Conservation (phyloP, 2,113 vertebrate genomes). For the Fregata magnificens region DNA sequence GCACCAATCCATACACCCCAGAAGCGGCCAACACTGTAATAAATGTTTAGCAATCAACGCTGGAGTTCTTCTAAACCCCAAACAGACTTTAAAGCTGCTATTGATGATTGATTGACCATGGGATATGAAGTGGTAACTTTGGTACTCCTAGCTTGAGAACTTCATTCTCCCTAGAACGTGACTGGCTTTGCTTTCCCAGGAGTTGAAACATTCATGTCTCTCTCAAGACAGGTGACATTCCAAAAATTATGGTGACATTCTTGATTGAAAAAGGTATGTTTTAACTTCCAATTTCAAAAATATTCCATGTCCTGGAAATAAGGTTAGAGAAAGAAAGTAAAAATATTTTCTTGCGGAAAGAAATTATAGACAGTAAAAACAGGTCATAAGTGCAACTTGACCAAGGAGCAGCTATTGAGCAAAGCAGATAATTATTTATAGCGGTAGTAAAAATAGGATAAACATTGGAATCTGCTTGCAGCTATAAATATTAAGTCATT, state of each 20-base stretch:
- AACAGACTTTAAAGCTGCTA: background rate
- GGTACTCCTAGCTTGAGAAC: background rate
- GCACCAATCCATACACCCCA: background rate
- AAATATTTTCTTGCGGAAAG: background rate
- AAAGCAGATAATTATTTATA: background rate
- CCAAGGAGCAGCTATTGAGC: background rate
- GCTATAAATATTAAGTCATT: constrained; percentile 5
- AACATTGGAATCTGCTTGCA: background rate
- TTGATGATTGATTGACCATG: background rate
- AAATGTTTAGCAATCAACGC: background rate
- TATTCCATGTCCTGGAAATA: background rate
- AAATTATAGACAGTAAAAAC: background rate
- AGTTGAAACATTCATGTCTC: background rate
- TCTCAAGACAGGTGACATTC: background rate
- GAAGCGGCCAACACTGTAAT: background rate
- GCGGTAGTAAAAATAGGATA: constrained; percentile 4
- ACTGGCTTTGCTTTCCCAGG: background rate
- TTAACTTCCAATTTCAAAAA: background rate
- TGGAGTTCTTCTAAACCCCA: background rate
- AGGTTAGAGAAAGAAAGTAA: background rate
- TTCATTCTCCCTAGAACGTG: background rate
- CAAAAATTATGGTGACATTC: background rate
- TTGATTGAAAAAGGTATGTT: background rate
- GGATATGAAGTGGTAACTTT: background rate
- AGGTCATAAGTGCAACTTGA: background rate